Base-by-base conservation (phyloP, 2,113 vertebrate genomes). In the Lagopus leucura region DNA sequence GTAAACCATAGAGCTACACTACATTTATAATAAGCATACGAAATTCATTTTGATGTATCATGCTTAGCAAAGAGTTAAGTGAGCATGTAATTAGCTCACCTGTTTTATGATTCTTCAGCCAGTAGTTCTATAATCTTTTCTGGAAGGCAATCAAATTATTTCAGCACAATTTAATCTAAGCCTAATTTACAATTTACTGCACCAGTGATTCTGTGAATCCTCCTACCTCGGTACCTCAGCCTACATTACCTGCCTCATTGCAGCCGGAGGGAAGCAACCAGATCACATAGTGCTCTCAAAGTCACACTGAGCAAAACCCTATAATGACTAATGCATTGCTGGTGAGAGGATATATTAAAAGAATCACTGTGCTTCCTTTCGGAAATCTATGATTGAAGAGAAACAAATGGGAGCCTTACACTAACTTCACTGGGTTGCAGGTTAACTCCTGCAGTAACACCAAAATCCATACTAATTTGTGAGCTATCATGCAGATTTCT, bases 71-170 rank as follows among this genome's bases (percentile, higher is more conserved):
- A 72, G 61, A 81, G 76, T 32, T 77, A 93, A 94, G 75, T 82
- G 16, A 50, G 76, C 60, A 74, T 80, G 38, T 84, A 86, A 95
- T 93, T 61, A 86, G 20, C 52, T 82, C 25, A 75, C 86, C 90
- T 86, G 47, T 86, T 90, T 88, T 3, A 34, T 40, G n/a, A 92
- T 50, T 81, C 69, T 83, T 86, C 82, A 60, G 32, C 60, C 60
- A 74, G 28, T 83, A 64, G 32, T 66, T 14, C 3, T 70, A 48
- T 32, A 91, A 24, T 67, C 63, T 79, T 90, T 77, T 79, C 72
- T 36, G 2, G 28, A 63, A 82, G 80, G 24, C 60, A 82, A 42
- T 77, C 67, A 63, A 54, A 21, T 70, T 88, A 80, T 52, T 83
- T 24, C 25, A 63, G 38, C 8, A 75, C 57, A 65, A 81, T 43